Base-by-base conservation (phyloP, 2,888 invertebrate species). In the Drosophila tripunctata region DNA sequence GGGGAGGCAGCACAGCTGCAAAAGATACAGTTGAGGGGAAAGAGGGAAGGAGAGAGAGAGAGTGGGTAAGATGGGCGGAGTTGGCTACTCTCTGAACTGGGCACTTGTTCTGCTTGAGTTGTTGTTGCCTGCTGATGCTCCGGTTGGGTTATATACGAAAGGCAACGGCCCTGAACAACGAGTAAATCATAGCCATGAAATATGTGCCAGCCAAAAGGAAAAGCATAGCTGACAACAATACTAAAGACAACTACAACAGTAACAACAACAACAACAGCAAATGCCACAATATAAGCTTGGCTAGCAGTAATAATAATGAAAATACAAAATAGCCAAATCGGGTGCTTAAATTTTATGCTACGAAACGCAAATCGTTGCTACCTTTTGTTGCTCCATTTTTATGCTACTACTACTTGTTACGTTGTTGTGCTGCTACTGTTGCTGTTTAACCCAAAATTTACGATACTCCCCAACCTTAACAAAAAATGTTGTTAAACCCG, bases 151-250 rank as follows among this genome's bases (percentile, higher is more conserved):
- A 10, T 60, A 69, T 68, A 31, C 22, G 41, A 73, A n/a, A n/a
- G 67, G 61, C 85, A 83, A 81, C 86, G 70, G 82, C 83, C 87
- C 85, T 81, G 83, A 83, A 81, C 81, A 80, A 80, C 75, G 83
- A 77, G 71, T 85, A 87, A 83, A 83, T 83, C 83, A 83, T 85
- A 83, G 85, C 82, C 87, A 84, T 84, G 86, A 85, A 83, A 87
- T 85, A 85, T 83, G 82, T 76, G 81, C 72, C 71, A 75, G 71
- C 45, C 63, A 69, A 69, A 73, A 82, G 63, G 65, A 69, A 68
- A 75, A 56, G 61, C 60, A 41, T 71, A 71, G 35, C 62, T 55
- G 58, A 63, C 62, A 51, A 41, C 72, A 55, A 17, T 52, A 44
- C 17, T 24, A 63, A 41, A 33, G 62, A 36, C 48, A 51, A 47